Conservation (phyloP, 1,140 invertebrate genomes). For the Danaus plexippus region DNA sequence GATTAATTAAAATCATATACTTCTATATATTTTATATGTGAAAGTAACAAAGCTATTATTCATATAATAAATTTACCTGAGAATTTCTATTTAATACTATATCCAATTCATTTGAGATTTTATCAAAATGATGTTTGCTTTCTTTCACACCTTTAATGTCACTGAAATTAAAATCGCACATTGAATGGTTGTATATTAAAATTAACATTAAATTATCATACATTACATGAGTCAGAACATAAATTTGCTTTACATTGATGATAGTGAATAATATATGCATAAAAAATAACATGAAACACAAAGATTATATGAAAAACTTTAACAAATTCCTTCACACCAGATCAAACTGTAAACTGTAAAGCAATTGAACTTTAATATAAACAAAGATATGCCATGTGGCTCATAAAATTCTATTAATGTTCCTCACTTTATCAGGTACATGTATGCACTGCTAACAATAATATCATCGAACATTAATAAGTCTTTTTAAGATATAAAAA, state of each 20-base stretch:
- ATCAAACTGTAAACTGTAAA: not conserved
- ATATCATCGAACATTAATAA: constrained; percentile 1
- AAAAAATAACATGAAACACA: not conserved
- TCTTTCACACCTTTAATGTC: constrained; percentile 94
- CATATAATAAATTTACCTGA: constrained; percentile 67
- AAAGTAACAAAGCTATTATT: too few relatives aligned
- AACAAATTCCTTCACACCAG: not conserved
- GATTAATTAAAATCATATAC: too few relatives aligned
- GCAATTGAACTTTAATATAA: constrained; percentile 18
- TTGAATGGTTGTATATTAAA: too few relatives aligned
- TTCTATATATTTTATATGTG: too few relatives aligned
- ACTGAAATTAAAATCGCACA: constrained; percentile 59
- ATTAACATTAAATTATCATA: too few relatives aligned
- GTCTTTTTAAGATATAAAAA: not conserved
- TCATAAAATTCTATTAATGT: too few relatives aligned
- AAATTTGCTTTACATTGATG: too few relatives aligned
- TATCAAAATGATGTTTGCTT: constrained; percentile 90
- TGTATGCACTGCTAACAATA: not conserved
- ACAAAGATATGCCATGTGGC: not conserved
- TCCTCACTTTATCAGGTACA: too few relatives aligned
- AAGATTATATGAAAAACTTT: too few relatives aligned
- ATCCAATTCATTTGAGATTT: constrained; percentile 92
- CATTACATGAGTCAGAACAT: constrained; percentile 3
- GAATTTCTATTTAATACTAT: constrained; percentile 88
- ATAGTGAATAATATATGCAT: not conserved